phyloP scores from a whole-genome alignment of 2,797 vertebrate genomes.

The Poeciliopsis infans region DNA sequence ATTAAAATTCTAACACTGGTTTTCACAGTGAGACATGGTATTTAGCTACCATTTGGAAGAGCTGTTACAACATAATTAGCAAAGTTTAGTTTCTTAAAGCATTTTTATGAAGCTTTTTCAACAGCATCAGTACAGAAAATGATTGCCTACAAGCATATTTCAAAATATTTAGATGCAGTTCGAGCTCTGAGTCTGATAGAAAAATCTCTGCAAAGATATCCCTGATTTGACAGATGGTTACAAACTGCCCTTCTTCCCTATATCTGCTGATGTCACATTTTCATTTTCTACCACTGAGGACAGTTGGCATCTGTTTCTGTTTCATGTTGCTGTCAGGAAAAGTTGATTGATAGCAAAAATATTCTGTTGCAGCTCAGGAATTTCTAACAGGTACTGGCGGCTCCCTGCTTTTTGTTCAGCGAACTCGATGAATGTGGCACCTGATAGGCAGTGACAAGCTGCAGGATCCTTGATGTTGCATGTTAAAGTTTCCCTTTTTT shows the following conservation, averaged over 20 bases:
- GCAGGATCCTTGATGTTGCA: constrained; percentile 62
- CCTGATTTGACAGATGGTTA: constrained; percentile 2
- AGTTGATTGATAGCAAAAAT: constrained; percentile 54
- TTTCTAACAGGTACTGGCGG: constrained; percentile 9
- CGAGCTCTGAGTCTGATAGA: not conserved
- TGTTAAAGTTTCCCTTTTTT: constrained; percentile 25
- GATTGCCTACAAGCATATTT: constrained; percentile 8
- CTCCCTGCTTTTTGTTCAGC: constrained; percentile 31
- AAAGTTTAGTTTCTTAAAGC: not conserved
- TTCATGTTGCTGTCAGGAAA: constrained; percentile 42
- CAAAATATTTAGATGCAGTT: not conserved
- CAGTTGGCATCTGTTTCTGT: constrained; percentile 41
- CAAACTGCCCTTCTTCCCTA: not conserved
- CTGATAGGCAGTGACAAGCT: constrained; percentile 65
- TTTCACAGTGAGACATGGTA: constrained; percentile 6
- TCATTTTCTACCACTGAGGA: constrained; percentile 5
- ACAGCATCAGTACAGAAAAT: not conserved
- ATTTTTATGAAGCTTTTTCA: not conserved
- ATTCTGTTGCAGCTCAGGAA: constrained; percentile 42
- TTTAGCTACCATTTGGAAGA: constrained; percentile 19
- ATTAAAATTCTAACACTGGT: constrained; percentile 20
- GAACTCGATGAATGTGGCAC: constrained; percentile 59
- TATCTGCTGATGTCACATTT: constrained; percentile 17
- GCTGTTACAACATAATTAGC: constrained; percentile 1
- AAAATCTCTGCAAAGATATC: not conserved